Conservation (phyloP, 2,888 invertebrate species). For the Ectemnius continuus region DNA sequence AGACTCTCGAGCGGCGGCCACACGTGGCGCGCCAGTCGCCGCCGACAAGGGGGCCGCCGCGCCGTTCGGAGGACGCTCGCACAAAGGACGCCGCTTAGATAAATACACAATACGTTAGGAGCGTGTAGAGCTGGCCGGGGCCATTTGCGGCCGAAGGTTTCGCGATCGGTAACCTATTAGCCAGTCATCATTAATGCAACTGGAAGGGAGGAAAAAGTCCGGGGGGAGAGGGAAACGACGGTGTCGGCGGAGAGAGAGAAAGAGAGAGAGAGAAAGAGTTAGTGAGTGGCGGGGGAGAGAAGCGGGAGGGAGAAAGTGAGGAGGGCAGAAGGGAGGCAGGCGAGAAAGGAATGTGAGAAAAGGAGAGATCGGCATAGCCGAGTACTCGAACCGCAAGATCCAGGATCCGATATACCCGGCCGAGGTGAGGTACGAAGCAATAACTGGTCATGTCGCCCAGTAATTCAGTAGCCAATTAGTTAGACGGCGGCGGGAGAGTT, state of each 20-base stretch:
- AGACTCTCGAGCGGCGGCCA: neutral
- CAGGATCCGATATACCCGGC: constrained; percentile 58
- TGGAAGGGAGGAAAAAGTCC: neutral
- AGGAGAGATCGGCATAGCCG: constrained; percentile 19
- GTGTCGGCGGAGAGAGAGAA: neutral
- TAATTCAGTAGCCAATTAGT: constrained; percentile 77
- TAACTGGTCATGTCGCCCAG: constrained; percentile 72
- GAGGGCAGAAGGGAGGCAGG: neutral
- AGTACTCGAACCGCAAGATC: constrained; percentile 56
- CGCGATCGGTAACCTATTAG: constrained; percentile 45
- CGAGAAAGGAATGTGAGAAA: neutral
- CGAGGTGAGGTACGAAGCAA: constrained; percentile 69
- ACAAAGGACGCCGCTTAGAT: constrained; percentile 47
- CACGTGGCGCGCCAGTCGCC: no score
- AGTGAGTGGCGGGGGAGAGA: constrained; percentile 4
- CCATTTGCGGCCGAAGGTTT: constrained; percentile 52
- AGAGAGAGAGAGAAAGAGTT: neutral
- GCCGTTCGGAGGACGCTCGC: no score
- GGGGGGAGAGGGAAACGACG: neutral
- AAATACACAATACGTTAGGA: constrained; percentile 36
- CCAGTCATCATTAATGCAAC: constrained; percentile 49
- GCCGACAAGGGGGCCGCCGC: no score
- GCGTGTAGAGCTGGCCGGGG: constrained; percentile 19
- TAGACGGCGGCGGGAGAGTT: constrained; percentile 69
- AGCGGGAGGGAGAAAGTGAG: neutral